Conservation (phyloP, 1,140 invertebrate genomes). For the Drosophila ogumai region DNA sequence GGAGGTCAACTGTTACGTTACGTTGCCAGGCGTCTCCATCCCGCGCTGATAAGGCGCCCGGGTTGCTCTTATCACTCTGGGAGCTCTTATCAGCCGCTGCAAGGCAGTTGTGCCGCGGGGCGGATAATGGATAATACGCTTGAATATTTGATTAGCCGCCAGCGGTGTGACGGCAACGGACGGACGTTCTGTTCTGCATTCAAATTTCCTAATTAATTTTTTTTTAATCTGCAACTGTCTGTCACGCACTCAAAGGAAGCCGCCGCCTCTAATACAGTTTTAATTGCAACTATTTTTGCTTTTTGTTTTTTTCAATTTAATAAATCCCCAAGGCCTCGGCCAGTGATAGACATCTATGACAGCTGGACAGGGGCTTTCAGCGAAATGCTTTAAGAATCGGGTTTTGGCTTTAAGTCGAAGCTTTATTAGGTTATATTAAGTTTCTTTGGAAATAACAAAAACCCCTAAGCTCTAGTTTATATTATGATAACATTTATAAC, state of each 20-base stretch:
- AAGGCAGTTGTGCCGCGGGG: constrained; percentile 11
- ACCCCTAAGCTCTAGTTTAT: too few relatives aligned
- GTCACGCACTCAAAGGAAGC: constrained; percentile 46
- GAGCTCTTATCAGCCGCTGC: constrained; percentile 21
- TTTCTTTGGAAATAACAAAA: background rate
- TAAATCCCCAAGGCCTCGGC: constrained; percentile 60
- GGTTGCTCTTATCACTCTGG: constrained; percentile 21
- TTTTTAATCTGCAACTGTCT: constrained; percentile 14
- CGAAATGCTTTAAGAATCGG: background rate
- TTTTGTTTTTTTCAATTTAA: constrained; percentile 55
- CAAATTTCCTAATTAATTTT: constrained; percentile 35
- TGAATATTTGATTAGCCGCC: constrained; percentile 21
- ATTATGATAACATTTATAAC: background rate
- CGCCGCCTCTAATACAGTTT: constrained; percentile 52
- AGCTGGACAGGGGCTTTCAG: constrained; percentile 12
- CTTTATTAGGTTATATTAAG: background rate
- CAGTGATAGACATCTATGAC: constrained; percentile 39
- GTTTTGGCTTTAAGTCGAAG: background rate
- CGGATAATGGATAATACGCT: constrained; percentile 27
- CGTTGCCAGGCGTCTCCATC: constrained; percentile 34
- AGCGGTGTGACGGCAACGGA: background rate
- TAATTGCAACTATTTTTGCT: constrained; percentile 55
- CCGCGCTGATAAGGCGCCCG: constrained; percentile 25
- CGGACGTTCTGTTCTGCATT: constrained; percentile 14
- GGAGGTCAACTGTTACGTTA: constrained; percentile 38